A percentile compares a stretch with the other conserved stretches of the same genome.
These are phyloP conservation scores for Astreopora myriophthalma DNA, from an alignment of 64 coral and sea anemone species.

Conservation along the genomic window DNA sequence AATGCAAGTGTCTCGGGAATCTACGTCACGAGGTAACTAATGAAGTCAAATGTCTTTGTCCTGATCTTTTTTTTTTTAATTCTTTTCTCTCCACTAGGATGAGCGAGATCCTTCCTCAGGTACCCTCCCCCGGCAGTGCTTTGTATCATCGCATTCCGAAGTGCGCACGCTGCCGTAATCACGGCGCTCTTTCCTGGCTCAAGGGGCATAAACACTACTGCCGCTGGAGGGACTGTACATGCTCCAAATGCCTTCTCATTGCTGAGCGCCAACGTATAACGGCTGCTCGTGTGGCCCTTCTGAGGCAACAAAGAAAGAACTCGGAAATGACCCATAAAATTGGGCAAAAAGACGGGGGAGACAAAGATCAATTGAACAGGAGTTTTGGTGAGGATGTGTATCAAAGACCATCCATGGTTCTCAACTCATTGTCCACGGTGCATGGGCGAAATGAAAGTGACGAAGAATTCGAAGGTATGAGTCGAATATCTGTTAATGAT, in stretches of 20 bases:
- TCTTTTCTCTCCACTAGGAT: slow-evolving; percentile 37
- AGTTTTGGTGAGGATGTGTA: slow-evolving; percentile 62
- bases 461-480: slow-evolving; percentile 42
- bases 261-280: slow-evolving; percentile 92
- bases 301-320: slow-evolving; percentile 93
- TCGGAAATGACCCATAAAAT: slow-evolving; percentile 13
- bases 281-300: slow-evolving; percentile 87
- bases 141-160: slow-evolving; percentile 96
- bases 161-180: slow-evolving; percentile 95
- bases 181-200: slow-evolving; percentile 84
- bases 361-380: not conserved
- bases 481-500: too few relatives aligned
- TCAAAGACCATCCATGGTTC: slow-evolving; percentile 92
- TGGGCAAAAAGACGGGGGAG: not conserved
- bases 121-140: slow-evolving; percentile 80
- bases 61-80: not conserved
- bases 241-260: slow-evolving; percentile 89
- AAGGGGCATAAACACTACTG: slow-evolving; percentile 99
- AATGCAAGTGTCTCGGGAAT: too few relatives aligned
- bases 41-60: not conserved
- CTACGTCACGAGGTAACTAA: too few relatives aligned
- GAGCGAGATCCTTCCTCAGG: slow-evolving; percentile 88
- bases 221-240: slow-evolving; percentile 87
- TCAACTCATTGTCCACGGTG: slow-evolving; percentile 45
- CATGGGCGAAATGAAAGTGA: slow-evolving; percentile 52